Evolutionary conservation across 2,888 invertebrate species (phyloP).

Genomic region (Spisula subtruncata): DNA sequence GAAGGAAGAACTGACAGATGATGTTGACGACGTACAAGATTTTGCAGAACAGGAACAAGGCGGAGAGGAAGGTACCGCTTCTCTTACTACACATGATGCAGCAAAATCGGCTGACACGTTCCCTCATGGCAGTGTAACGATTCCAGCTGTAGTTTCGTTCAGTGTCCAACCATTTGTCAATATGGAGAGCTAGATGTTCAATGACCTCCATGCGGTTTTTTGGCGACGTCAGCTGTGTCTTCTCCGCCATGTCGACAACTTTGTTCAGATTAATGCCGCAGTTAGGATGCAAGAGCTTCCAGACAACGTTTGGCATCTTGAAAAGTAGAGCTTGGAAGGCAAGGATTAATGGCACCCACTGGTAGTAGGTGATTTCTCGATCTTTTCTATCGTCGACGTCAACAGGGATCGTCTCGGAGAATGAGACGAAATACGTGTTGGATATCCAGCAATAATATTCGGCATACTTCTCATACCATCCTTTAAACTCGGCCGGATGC

Average conservation of each 20-base stretch:
- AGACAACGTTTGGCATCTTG: conserved; percentile 79
- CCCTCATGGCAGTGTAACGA: conserved; percentile 76
- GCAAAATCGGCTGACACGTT: conserved; percentile 77
- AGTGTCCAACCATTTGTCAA: conserved; percentile 82
- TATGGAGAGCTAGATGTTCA: conserved; percentile 76
- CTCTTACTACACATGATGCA: conserved; percentile 83
- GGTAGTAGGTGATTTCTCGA: conserved; percentile 81
- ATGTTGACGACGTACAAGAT: conserved; percentile 83
- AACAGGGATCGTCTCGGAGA: conserved; percentile 74
- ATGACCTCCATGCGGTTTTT: conserved; percentile 78
- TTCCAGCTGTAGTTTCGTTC: conserved; percentile 81
- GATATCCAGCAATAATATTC: conserved; percentile 82
- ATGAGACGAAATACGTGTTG: conserved; percentile 82
- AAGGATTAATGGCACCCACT: conserved; percentile 81
- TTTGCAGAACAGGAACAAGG: conserved; percentile 84
- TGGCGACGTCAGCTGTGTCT: conserved; percentile 79
- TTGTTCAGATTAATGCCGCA: conserved; percentile 82
- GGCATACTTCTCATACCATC: conserved; percentile 79
- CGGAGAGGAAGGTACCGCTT: conserved; percentile 83
- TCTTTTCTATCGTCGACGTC: conserved; percentile 74
- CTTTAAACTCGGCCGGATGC: conserved; percentile 81
- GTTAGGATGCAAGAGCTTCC: conserved; percentile 76
- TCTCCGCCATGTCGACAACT: conserved; percentile 80
- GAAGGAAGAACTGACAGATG: conserved; percentile 85
- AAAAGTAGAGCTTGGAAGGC: conserved; percentile 80